Percentiles rank a stretch among this genome's conserved stretches.
phyloP scores from a whole-genome alignment of 2,797 vertebrate species.

The Naso thynnoides region DNA sequence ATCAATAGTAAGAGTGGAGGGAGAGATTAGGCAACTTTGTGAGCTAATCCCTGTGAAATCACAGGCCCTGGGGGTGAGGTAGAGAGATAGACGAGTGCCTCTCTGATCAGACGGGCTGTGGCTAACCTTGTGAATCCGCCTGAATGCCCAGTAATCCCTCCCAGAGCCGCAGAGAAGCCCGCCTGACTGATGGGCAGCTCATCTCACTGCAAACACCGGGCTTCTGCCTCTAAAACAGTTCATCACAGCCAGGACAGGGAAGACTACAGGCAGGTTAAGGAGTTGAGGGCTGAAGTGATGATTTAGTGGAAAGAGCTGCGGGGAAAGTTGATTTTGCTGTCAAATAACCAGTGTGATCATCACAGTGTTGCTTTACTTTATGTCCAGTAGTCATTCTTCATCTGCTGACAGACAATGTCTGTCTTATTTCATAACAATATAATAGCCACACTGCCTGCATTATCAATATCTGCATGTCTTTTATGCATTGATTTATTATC shows the following conservation, averaged over 20 bases:
- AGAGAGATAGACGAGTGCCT: conserved; percentile 61
- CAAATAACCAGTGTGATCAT: conserved; percentile 9
- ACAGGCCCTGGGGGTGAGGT: conserved; percentile 60
- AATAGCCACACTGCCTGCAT: not conserved
- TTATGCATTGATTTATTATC: not conserved
- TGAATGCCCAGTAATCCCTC: conserved; percentile 77
- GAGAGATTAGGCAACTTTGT: conserved; percentile 79
- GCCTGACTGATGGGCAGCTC: conserved; percentile 66
- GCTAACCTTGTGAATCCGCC: conserved; percentile 70
- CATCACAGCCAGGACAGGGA: conserved; percentile 43
- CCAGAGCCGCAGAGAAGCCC: conserved; percentile 57
- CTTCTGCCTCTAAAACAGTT: conserved; percentile 48
- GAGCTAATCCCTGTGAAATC: conserved; percentile 81
- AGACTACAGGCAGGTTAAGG: conserved; percentile 40
- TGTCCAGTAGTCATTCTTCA: not conserved
- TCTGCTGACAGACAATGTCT: too few relatives aligned
- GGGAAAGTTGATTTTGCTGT: conserved; percentile 48
- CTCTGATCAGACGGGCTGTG: conserved; percentile 75
- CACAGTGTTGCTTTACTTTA: not conserved
- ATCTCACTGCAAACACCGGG: conserved; percentile 53
- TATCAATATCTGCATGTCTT: not conserved
- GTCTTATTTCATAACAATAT: not conserved
- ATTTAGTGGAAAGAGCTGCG: conserved; percentile 27
- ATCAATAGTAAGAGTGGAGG: conserved; percentile 73
- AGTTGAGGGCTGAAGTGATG: conserved; percentile 48